Base-by-base conservation (phyloP, 2,888 invertebrate genomes). In the Horisme vitalbata region DNA sequence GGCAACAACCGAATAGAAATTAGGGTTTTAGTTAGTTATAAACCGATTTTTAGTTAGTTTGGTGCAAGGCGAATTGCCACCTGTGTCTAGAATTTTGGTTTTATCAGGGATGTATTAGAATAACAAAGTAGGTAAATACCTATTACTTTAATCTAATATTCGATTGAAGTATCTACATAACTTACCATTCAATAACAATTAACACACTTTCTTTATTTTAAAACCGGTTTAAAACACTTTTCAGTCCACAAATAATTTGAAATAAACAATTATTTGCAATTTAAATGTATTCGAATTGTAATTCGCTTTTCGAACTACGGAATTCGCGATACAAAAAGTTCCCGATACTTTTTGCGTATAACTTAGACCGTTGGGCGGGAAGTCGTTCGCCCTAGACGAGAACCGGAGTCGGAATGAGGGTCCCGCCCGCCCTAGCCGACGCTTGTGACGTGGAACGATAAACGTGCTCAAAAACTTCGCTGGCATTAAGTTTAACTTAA, bases 341-440 rank as follows among this genome's bases (percentile, higher is more conserved):
- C 27, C 23, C 39, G 37, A 44, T 23, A 41, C 54, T 47, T 18
- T 34, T 49, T 61, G 60, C 72, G 71, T 12, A 49, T 63, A 73
- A 71, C 63, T 72, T 72, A 47, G 21, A 20, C 20, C 32, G 48
- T 20, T 27, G 27, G 43, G 53, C 57, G 45, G 53, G 59, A 66
- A 70, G 66, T 69, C 77, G 59, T 66, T 64, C 75, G 62, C 69
- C 69, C 72, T 61, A 68, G 68, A 65, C 60, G 57, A 66, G 43
- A 52, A 43, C 59, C 62, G 62, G 52, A 61, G 45, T 68, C 79
- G 55, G 81, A 63, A 61, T 57, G 45, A 57, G 14, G 41, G 43
- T 46, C 41, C 61, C 67, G 63, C 67, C 72, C 68, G 68, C 71
- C 74, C 68, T 55, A 57, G 34, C 55, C 52, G 54, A 28, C n/a